Evolutionary conservation across 2,797 vertebrate species (phyloP), one percentile per base, ranked within the genome.

Genomic region (Pampus argenteus): DNA sequence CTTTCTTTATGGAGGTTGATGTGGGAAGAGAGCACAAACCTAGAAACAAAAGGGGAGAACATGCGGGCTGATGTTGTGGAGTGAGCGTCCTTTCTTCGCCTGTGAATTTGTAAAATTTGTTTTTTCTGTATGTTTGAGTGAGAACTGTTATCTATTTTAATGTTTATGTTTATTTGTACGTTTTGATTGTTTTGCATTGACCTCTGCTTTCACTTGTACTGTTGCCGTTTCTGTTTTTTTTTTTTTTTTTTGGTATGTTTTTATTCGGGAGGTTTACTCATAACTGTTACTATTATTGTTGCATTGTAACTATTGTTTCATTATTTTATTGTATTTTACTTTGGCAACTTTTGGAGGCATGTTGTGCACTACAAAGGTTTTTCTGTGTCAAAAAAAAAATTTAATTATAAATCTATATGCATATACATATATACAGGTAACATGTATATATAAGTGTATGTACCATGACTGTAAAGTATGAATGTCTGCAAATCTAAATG

Each of bases 81-180:
- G 87, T 88, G 79, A 88, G 85, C 76, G 88, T 89, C 90, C 79
- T 88, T 89, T 91, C 85, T 91, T 90, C 88, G 91, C 91, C 93
- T 95, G 95, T 95, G 95, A 95, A 95, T 91, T 94, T 90, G 88
- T 93, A 91, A 51, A 69, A 88, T 87, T 91, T 92, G 86, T 90
- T 88, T 88, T 79, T 78, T 80, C 82, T 88, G 88, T 88, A 83
- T 80, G 90, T 92, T 90, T 86, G 59, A 91, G 88, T 91, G 74
- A 91, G 50, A 89, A 76, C 76, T 87, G 87, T 91, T 92, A 84
- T 90, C 88, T 90, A 91, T 92, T 91, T 90, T 75, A 79, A 76
- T 87, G 86, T 91, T 78, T 69, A 64, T 86, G 76, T 92, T 88
- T 79, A 83, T 91, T 77, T 88, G 69, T 82, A 66, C 60, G 81